Conservation (phyloP, 2,797 vertebrate genomes). For the Takifugu rubripes region DNA sequence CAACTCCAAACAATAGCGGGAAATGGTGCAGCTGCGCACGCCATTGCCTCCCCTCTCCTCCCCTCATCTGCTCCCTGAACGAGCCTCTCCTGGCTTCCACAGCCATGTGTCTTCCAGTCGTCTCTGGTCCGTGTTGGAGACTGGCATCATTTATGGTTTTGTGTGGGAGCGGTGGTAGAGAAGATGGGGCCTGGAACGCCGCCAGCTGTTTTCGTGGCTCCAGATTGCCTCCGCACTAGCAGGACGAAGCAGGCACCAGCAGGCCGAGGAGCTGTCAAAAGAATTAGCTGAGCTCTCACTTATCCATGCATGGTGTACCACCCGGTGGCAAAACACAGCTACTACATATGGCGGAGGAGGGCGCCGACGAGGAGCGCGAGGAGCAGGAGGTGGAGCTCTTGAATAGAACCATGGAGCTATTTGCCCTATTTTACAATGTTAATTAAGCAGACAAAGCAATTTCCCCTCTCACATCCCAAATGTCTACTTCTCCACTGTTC, state of each 20-base stretch:
- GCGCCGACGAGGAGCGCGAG: conserved; percentile 35
- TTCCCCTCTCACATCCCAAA: conserved; percentile 64
- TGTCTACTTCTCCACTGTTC: conserved; percentile 66
- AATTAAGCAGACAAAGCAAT: conserved; percentile 76
- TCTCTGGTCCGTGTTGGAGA: conserved; percentile 37
- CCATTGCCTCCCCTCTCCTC: conserved; percentile 22
- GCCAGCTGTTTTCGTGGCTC: conserved; percentile 75
- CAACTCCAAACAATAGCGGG: conserved; percentile 32
- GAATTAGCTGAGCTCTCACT: conserved; percentile 76
- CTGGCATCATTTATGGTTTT: conserved; percentile 35
- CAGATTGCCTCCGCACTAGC: conserved; percentile 74
- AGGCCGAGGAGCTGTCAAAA: conserved; percentile 70
- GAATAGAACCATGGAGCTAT: conserved; percentile 49
- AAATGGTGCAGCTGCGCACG: conserved; percentile 5
- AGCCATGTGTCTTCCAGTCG: conserved; percentile 27
- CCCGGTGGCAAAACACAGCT: conserved; percentile 86
- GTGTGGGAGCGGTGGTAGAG: conserved; percentile 55
- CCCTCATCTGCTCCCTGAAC: background rate
- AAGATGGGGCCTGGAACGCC: conserved; percentile 55
- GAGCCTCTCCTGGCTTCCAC: conserved; percentile 32
- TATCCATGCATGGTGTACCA: conserved; percentile 85
- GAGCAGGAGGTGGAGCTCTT: conserved; percentile 53
- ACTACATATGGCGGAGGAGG: conserved; percentile 77
- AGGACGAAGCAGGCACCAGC: conserved; percentile 72
- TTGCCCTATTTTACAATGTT: conserved; percentile 68